Conservation (phyloP, 2,888 invertebrate genomes). For the Hololepta plana region DNA sequence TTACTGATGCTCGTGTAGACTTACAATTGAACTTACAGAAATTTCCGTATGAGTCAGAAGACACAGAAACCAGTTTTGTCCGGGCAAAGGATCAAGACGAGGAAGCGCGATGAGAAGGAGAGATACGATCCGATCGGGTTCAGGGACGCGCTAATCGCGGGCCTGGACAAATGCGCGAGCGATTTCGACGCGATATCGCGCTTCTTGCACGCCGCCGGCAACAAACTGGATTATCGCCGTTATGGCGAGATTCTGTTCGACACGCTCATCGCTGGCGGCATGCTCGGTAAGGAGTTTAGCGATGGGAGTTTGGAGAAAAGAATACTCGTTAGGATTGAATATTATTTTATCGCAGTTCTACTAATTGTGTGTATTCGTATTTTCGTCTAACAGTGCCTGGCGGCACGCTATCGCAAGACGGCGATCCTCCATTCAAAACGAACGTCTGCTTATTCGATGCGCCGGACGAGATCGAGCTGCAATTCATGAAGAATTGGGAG, state of each 20-base stretch:
- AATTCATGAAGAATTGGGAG: conserved; percentile 81
- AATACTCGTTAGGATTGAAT: no score
- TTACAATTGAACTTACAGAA: no score
- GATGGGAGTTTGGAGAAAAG: background rate
- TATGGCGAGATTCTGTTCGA: conserved; percentile 97
- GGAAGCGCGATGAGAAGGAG: conserved; percentile 99
- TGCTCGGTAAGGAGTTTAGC: conserved; percentile 54
- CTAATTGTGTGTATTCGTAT: conserved; percentile 6
- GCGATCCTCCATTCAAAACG: conserved; percentile 71
- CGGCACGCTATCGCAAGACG: conserved; percentile 86
- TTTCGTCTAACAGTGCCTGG: conserved; percentile 57
- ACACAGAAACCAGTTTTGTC: conserved; percentile 99
- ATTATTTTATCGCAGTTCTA: conserved; percentile 1
- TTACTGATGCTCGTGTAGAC: no score
- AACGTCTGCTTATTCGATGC: conserved; percentile 84
- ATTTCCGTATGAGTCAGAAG: conserved; percentile 98
- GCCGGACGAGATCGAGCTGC: conserved; percentile 61
- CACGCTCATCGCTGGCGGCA: conserved; percentile 93
- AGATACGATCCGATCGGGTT: conserved; percentile 98
- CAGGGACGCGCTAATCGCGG: conserved; percentile 91
- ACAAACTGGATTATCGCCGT: conserved; percentile 92
- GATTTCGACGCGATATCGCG: conserved; percentile 93
- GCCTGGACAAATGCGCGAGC: conserved; percentile 84
- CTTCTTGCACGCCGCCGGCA: conserved; percentile 85
- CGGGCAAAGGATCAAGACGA: conserved; percentile 99